phyloP scores from a whole-genome alignment of 92 coral and sea anemone species.

The Actinernus sp. region DNA sequence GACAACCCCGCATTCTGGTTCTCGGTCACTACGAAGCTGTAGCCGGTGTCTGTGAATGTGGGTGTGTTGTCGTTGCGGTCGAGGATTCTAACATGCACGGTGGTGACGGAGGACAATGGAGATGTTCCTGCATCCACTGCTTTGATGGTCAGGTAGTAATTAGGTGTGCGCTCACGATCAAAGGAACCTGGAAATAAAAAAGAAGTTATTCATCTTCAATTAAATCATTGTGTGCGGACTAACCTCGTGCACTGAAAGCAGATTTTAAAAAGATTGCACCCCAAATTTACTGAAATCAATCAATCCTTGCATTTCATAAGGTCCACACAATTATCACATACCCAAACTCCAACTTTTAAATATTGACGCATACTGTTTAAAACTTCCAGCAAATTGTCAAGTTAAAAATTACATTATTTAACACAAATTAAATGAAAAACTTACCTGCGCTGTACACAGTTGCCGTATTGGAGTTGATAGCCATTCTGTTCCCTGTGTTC shows the following conservation, averaged over 20 bases:
- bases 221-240: too few relatives aligned
- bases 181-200: constrained; percentile 42
- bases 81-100: constrained; percentile 61
- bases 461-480: constrained; percentile 42
- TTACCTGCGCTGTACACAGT: constrained; percentile 44
- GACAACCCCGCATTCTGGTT: constrained; percentile 42
- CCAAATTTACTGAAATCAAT: too few relatives aligned
- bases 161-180: constrained; percentile 69
- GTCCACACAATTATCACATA: too few relatives aligned
- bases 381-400: not conserved
- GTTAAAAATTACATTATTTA: not conserved
- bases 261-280: too few relatives aligned
- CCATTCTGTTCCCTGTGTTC: constrained; percentile 54
- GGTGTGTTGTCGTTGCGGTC: constrained; percentile 83
- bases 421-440: not conserved
- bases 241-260: too few relatives aligned
- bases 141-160: constrained; percentile 66
- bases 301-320: too few relatives aligned
- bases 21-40: constrained; percentile 51
- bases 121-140: constrained; percentile 77
- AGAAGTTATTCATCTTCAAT: too few relatives aligned
- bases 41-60: constrained; percentile 46
- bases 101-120: constrained; percentile 35
- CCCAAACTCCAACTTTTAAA: too few relatives aligned
- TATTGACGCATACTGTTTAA: too few relatives aligned